Evolutionary conservation across 92 coral and sea anemone species (phyloP).

Genomic region (Diadumene lineata): DNA sequence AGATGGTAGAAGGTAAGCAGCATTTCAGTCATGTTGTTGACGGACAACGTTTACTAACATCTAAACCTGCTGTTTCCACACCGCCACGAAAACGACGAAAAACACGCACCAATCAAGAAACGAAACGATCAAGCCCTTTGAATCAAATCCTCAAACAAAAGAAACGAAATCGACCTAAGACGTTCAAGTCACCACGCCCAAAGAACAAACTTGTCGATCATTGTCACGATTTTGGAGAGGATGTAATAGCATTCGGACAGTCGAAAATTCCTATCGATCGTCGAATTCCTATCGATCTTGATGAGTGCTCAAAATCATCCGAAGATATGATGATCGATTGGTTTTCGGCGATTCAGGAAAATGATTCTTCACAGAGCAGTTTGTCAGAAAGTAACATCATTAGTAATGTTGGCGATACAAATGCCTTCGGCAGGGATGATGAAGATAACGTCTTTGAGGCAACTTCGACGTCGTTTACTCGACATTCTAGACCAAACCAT

Average conservation of each 20-base stretch:
- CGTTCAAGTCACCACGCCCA: not conserved
- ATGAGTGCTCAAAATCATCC: slow-evolving; percentile 54
- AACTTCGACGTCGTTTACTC: slow-evolving; percentile 23
- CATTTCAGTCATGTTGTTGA: not conserved
- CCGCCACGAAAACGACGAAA: slow-evolving; percentile 58
- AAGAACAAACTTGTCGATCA: not conserved
- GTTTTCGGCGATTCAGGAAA: slow-evolving; percentile 39
- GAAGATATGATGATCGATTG: slow-evolving; percentile 48
- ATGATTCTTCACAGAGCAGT: slow-evolving; percentile 22
- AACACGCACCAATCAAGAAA: slow-evolving; percentile 39
- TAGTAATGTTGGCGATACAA: not conserved
- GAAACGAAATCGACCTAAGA: slow-evolving; percentile 49
- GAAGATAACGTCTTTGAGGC: slow-evolving; percentile 49
- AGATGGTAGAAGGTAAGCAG: not conserved
- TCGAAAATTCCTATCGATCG: not conserved
- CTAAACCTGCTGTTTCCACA: slow-evolving; percentile 39
- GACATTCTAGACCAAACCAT: slow-evolving; percentile 28
- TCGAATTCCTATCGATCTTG: slow-evolving; percentile 1
- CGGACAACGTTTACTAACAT: slow-evolving; percentile 33
- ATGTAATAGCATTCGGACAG: not conserved
- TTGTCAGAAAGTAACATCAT: slow-evolving; percentile 11
- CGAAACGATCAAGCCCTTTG: slow-evolving; percentile 75
- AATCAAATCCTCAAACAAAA: slow-evolving; percentile 93
- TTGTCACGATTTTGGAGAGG: not conserved
- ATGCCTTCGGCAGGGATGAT: slow-evolving; percentile 9